Conservation (phyloP, 2,113 vertebrate genomes). For the Cnemophilus loriae region DNA sequence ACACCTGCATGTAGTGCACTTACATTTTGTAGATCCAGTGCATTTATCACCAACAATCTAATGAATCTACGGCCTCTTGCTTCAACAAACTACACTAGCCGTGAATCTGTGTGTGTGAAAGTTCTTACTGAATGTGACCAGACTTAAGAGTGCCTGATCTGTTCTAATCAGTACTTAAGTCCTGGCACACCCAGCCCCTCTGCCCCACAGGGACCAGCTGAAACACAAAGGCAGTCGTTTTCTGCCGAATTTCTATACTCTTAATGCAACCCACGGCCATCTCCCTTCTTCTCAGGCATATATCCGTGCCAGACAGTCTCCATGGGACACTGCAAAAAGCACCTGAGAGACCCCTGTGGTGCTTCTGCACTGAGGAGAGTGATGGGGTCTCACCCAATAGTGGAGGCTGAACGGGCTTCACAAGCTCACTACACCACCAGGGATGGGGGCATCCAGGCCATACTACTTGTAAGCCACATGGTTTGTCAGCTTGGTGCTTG, state of each 20-base stretch:
- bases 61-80: background rate
- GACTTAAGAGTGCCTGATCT: background rate
- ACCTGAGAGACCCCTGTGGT: too few relatives aligned
- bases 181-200: background rate
- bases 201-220: background rate
- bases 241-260: background rate
- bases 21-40: background rate
- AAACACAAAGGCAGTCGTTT: background rate
- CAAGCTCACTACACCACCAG: rapidly evolving
- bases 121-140: background rate
- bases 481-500: background rate
- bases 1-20: background rate
- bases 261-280: background rate
- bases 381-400: rapidly evolving
- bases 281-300: background rate
- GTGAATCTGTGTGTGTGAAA: background rate
- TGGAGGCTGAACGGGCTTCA: background rate
- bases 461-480: background rate
- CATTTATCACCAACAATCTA: background rate
- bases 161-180: background rate
- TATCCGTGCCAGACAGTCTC: background rate
- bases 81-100: background rate
- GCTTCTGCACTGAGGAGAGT: background rate
- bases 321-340: background rate
- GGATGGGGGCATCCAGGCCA: rapidly evolving